Conservation (phyloP, 2,888 invertebrate genomes). For the Nemotelus pantherinus region DNA sequence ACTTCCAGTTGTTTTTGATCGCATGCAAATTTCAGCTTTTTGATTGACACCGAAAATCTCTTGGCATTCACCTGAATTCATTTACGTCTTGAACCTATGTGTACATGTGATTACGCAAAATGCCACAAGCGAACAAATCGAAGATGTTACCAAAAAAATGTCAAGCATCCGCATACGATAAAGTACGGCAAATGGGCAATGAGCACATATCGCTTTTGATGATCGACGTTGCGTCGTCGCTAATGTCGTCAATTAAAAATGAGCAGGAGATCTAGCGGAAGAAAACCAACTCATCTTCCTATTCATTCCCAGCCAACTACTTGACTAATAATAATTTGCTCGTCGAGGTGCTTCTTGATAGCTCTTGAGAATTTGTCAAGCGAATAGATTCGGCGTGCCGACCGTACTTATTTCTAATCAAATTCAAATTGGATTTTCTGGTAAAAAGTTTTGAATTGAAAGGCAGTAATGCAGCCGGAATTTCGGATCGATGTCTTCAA, state of each 20-base stretch:
- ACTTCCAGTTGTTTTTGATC: constrained; percentile 13
- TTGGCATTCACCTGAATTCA: constrained; percentile 44
- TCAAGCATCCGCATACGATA: not conserved
- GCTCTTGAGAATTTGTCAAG: constrained; percentile 37
- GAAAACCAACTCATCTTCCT: constrained; percentile 5
- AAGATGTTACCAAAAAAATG: not conserved
- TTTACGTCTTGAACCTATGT: constrained; percentile 20
- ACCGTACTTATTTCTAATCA: constrained; percentile 19
- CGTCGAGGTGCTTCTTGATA: constrained; percentile 40
- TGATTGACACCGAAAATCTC: constrained; percentile 49
- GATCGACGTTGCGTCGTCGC: not conserved
- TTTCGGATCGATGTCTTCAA: constrained; percentile 8
- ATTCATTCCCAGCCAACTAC: constrained; percentile 30
- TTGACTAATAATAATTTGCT: constrained; percentile 41
- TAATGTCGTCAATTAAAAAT: not conserved
- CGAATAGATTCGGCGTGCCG: constrained; percentile 35
- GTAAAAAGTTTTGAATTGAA: constrained; percentile 27
- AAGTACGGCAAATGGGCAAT: not conserved
- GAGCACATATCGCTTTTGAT: too few relatives aligned
- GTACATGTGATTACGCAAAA: constrained; percentile 14
- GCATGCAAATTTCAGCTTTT: not conserved
- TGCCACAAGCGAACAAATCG: not conserved
- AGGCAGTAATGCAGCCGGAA: constrained; percentile 6
- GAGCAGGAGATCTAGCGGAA: not conserved
- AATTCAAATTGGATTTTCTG: constrained; percentile 30